Base-by-base conservation (phyloP, 2,797 vertebrate species). In the Anableps anableps region DNA sequence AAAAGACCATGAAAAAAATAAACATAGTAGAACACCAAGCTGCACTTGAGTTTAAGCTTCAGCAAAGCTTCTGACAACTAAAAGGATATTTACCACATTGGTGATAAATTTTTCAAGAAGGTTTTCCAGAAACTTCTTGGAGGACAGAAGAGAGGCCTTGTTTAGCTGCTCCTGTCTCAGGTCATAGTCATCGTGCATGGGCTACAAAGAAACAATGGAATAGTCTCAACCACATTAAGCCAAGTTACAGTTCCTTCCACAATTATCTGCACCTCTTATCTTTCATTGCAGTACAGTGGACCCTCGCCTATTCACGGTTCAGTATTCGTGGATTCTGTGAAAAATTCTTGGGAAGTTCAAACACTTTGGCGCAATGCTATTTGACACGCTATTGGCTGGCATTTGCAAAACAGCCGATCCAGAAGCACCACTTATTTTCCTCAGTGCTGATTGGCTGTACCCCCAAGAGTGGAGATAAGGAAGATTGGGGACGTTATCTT, bases 161-260 rank as follows among this genome's bases (percentile, higher is more conserved):
- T 99, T 99, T 92, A 99, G 83, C 89, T 99, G 99, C 91, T 99
- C 99, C 93, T 99, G 99, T 86, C 98, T 96, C 95, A 99, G 93
- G 93, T 99, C 99, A 38, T 99, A 99, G 87, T 99, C 98, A 88
- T 99, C 98, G 50, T 99, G 99, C 99, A 99, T 99, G 3, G 99
- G 99, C 99, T 99, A 78, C 16, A 80, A 9, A 79, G 36, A 70
- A 68, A 81, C 70, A 74, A 75, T 36, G 66, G n/a, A 76, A 74
- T 29, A 1, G 16, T 45, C 23, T 71, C 23, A n/a, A 43, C 8
- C 23, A 43, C 26, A 13, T 9, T 41, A 34, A 36, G 31, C 60
- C 6, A 62, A 17, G 58, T 31, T 19, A 16, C 29, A 62, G 29
- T 2, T 11, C 26, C 55, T 11, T 58, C 5, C 60, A 64, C 60